Conservation (phyloP, 1,140 invertebrate species). For the Neodiprion lecontei region DNA sequence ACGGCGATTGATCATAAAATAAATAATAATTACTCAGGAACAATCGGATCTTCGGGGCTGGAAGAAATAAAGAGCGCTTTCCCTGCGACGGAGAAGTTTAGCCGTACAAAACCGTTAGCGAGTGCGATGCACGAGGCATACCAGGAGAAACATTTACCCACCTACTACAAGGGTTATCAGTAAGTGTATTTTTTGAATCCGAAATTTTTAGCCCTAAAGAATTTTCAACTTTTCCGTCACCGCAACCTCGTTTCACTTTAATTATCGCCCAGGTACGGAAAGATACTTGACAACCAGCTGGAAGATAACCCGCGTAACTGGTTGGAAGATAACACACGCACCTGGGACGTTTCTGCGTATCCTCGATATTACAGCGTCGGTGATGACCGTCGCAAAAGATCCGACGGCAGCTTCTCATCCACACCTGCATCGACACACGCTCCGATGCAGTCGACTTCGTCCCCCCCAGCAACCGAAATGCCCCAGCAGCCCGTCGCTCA, state of each 20-base stretch:
- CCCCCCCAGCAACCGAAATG: slow-evolving; percentile 24
- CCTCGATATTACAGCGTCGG: slow-evolving; percentile 37
- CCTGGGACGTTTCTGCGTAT: slow-evolving; percentile 39
- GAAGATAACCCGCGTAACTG: slow-evolving; percentile 26
- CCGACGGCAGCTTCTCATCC: slow-evolving; percentile 29
- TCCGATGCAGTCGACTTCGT: slow-evolving; percentile 13
- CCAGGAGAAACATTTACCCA: slow-evolving; percentile 27
- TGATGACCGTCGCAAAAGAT: slow-evolving; percentile 45
- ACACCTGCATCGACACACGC: neutral
- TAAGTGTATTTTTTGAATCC: slow-evolving; percentile 29
- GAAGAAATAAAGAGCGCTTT: slow-evolving; percentile 39
- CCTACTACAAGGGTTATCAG: slow-evolving; percentile 46
- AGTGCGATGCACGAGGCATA: slow-evolving; percentile 33
- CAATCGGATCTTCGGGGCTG: slow-evolving; percentile 38
- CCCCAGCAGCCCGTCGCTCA: slow-evolving; percentile 31
- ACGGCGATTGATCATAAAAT: neutral
- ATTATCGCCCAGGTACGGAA: slow-evolving; percentile 38
- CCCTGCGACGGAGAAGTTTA: slow-evolving; percentile 30
- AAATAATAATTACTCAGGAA: slow-evolving; percentile 26
- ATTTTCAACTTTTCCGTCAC: neutral
- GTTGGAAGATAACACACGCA: slow-evolving; percentile 30
- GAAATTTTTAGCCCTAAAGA: neutral
- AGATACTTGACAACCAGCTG: slow-evolving; percentile 42
- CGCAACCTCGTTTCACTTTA: neutral
- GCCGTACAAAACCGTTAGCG: slow-evolving; percentile 27